Evolutionary conservation across 1,140 invertebrate genomes (phyloP).

Genomic region (Achatina immaculata): DNA sequence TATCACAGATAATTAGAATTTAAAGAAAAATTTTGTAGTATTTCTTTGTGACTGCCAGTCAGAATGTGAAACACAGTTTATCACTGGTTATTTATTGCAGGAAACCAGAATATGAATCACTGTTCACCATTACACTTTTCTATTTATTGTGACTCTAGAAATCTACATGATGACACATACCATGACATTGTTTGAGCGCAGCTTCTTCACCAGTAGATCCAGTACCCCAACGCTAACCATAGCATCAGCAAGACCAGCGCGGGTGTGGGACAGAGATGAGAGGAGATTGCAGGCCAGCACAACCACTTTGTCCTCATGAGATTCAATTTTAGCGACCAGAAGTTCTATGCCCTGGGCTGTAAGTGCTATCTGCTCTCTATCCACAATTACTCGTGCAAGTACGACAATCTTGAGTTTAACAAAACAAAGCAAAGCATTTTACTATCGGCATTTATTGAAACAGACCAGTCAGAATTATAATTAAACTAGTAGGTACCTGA

Average conservation of each 20-base stretch:
- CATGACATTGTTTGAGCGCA: slow-evolving; percentile 61
- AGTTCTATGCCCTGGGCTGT: slow-evolving; percentile 68
- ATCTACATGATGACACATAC: slow-evolving; percentile 35
- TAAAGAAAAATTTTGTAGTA: too few relatives aligned
- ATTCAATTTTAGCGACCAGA: slow-evolving; percentile 61
- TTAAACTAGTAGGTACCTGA: too few relatives aligned
- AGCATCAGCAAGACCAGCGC: slow-evolving; percentile 71
- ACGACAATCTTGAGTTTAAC: slow-evolving; percentile 64
- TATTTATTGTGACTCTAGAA: too few relatives aligned
- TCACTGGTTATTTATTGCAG: too few relatives aligned
- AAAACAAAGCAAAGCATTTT: too few relatives aligned
- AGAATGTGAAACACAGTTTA: too few relatives aligned
- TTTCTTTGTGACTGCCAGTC: too few relatives aligned
- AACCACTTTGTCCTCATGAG: slow-evolving; percentile 63
- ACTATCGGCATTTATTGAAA: too few relatives aligned
- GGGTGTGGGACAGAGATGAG: slow-evolving; percentile 68
- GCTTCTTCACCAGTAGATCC: slow-evolving; percentile 60
- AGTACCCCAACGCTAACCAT: slow-evolving; percentile 69
- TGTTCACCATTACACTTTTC: too few relatives aligned
- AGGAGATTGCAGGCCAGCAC: slow-evolving; percentile 67
- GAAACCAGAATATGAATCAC: too few relatives aligned
- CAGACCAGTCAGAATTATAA: too few relatives aligned
- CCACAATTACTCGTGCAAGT: slow-evolving; percentile 68
- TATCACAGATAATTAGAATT: too few relatives aligned
- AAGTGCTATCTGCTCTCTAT: slow-evolving; percentile 66